Evolutionary conservation across 2,113 vertebrate genomes (phyloP).

Genomic region (Spizaetus ornatus): DNA sequence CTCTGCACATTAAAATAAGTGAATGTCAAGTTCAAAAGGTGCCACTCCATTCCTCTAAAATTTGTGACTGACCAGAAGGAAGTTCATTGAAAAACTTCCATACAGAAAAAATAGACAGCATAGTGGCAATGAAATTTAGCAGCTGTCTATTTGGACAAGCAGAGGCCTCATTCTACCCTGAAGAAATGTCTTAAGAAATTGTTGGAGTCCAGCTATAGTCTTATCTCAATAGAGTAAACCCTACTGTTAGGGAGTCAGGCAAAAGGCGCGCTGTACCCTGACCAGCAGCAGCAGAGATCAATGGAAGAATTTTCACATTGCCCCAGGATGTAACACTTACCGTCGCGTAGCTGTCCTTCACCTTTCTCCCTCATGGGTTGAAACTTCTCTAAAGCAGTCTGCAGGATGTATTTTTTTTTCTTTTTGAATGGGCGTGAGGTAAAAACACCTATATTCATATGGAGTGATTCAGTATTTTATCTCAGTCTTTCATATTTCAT

Average conservation of each 20-base stretch:
- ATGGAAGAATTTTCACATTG: neutral
- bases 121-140: neutral
- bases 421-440: neutral
- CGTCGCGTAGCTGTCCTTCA: neutral
- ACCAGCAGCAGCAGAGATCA: neutral
- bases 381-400: neutral
- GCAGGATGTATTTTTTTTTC: too few relatives aligned
- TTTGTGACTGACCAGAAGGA: neutral
- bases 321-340: neutral
- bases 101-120: neutral
- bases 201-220: neutral
- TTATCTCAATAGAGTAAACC: neutral
- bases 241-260: accelerated
- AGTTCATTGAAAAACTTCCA: neutral
- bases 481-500: neutral
- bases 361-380: neutral
- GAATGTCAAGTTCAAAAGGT: neutral
- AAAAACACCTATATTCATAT: neutral
- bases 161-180: neutral
- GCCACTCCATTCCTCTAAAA: neutral
- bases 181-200: neutral
- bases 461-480: neutral
- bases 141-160: neutral
- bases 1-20: neutral
- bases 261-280: neutral